Base-by-base conservation (phyloP, 2,888 invertebrate species). In the Griposia aprilina region DNA sequence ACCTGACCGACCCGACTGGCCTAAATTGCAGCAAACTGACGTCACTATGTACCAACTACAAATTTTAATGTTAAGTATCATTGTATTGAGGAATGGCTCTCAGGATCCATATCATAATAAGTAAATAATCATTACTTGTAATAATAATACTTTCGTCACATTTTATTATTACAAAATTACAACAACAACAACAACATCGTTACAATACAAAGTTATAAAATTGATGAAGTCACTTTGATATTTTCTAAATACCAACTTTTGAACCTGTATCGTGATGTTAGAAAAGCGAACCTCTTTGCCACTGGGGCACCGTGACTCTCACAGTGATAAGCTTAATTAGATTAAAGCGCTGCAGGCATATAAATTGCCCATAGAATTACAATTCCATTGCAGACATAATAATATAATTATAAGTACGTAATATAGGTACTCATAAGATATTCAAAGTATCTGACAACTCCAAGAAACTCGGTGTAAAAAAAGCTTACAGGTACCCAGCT, bases 11-110 rank as follows among this genome's bases (percentile, higher is more conserved):
- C 82, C 81, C 71, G 78, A 78, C 80, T 83, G 93, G 87, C 94
- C 94, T 93, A 91, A 93, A 94, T 94, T 90, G 90, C 88, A 89
- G 65, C 15, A 52, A 66, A 80, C 72, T 91, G 88, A 90, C 92
- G 92, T 93, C 92, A 94, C 17, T 36, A 81, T 36, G 36, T 62
- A 62, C 11, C 26, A 65, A 41, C n/a, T 74, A 74, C 73, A 85
- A 87, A 36, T 13, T 5, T 36, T 17, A 88, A 60, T 85, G 80
- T 59, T 76, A 69, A 59, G 30, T 68, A 62, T 67, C n/a, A 69
- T 52, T 75, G 26, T 17, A 50, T 55, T 66, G 52, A 81, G 15
- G 41, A 71, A 45, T 75, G n/a, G 41, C 30, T 76, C 63, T 68
- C 8, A 55, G 5, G 60, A 50, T 68, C 30, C 41, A 20, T 45